phyloP scores from a whole-genome alignment of 2,888 invertebrate genomes.

The Pristionchus entomophagus region DNA sequence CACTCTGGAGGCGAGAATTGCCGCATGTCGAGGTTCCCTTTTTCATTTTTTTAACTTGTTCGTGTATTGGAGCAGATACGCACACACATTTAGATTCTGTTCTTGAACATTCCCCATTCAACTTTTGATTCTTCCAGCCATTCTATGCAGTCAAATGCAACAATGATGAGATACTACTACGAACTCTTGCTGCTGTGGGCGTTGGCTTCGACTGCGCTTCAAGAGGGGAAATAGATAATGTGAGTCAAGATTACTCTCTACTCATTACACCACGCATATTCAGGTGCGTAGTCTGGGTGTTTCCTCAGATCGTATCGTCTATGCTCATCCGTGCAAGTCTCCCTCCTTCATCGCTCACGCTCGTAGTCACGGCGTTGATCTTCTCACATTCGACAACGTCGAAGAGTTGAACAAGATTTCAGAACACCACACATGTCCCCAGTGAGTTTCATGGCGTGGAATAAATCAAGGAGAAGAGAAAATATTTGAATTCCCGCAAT shows the following conservation, averaged over 20 bases:
- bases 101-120: too few species aligned
- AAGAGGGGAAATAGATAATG: not conserved
- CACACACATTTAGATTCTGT: too few species aligned
- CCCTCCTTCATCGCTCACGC: constrained; percentile 73
- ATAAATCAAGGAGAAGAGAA: too few species aligned
- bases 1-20: constrained; percentile 86
- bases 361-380: constrained; percentile 58
- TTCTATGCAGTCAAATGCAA: constrained; percentile 29
- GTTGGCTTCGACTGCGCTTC: not conserved
- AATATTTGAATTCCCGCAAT: too few species aligned
- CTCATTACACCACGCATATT: not conserved
- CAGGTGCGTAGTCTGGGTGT: not conserved
- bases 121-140: not conserved
- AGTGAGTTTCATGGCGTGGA: too few species aligned
- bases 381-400: constrained; percentile 75
- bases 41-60: too few species aligned
- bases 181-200: not conserved
- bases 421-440: constrained; percentile 63
- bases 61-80: too few species aligned
- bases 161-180: not conserved
- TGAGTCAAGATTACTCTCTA: not conserved
- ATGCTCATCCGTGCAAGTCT: constrained; percentile 73
- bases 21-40: constrained; percentile 55
- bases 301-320: not conserved
- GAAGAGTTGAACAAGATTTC: constrained; percentile 71